Evolutionary conservation across 2,113 vertebrate species (phyloP).

Genomic region (Emydura subglobosa): DNA sequence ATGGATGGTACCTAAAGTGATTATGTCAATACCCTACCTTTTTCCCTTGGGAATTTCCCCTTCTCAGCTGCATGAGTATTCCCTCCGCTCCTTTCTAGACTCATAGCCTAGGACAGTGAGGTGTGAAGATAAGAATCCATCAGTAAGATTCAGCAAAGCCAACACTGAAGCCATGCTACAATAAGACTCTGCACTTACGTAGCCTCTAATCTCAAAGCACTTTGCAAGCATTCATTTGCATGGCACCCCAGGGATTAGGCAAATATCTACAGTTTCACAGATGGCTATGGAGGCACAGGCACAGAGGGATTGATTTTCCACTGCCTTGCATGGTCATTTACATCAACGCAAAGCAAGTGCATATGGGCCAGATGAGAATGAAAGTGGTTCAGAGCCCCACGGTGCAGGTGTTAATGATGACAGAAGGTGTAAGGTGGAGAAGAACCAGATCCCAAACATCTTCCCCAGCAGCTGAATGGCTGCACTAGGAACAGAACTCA

Average conservation of each 20-base stretch:
- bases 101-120: background rate
- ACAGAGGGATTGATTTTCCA: background rate
- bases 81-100: background rate
- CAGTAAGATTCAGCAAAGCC: background rate
- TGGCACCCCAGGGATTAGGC: background rate
- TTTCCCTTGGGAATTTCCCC: background rate
- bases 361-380: background rate
- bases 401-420: too few relatives aligned
- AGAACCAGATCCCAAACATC: background rate
- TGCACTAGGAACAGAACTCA: background rate
- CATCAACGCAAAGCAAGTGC: background rate
- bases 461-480: background rate
- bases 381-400: rapidly evolving
- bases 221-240: background rate
- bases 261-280: background rate
- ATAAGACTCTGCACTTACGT: background rate
- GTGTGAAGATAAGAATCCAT: background rate
- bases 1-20: background rate
- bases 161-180: background rate
- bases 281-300: background rate
- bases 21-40: background rate
- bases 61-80: background rate
- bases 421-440: background rate
- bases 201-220: background rate
- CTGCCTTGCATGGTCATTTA: background rate